Conservation (phyloP, 1,140 invertebrate genomes). For the Trichonephila clavata region DNA sequence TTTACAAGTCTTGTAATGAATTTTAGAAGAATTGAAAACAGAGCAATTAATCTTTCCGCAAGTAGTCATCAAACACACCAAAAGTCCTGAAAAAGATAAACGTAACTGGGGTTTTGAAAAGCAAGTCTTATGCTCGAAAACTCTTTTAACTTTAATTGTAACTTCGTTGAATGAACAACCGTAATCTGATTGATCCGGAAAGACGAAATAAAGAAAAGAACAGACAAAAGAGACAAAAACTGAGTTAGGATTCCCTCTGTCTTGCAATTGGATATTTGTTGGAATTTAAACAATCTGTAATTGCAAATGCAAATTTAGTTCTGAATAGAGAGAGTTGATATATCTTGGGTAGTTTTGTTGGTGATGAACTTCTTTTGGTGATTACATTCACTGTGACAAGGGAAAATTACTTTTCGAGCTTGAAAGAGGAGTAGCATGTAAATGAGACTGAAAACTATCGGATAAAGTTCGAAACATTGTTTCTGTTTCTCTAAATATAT, state of each 20-base stretch:
- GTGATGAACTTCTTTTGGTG: not conserved
- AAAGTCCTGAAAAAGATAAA: not conserved
- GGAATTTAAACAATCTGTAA: not conserved
- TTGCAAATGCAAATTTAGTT: slow-evolving; percentile 12
- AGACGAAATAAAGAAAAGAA: not conserved
- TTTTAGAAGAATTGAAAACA: not conserved
- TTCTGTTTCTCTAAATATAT: not conserved
- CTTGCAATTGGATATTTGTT: not conserved
- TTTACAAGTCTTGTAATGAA: not conserved
- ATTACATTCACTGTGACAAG: not conserved
- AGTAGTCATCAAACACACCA: no score
- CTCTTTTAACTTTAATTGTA: not conserved
- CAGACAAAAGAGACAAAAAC: not conserved
- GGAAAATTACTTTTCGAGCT: not conserved
- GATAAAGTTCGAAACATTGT: not conserved
- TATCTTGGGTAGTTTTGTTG: not conserved
- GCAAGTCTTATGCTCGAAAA: not conserved
- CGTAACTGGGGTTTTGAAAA: not conserved
- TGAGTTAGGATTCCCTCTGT: not conserved
- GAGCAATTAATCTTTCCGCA: no score
- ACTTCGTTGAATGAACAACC: not conserved
- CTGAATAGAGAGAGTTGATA: not conserved
- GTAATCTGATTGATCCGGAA: not conserved
- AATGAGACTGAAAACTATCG: not conserved
- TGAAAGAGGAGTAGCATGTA: not conserved